Evolutionary conservation across 2,888 invertebrate genomes (phyloP), one percentile per base, ranked within the genome.

Genomic region (Perdita meconis): DNA sequence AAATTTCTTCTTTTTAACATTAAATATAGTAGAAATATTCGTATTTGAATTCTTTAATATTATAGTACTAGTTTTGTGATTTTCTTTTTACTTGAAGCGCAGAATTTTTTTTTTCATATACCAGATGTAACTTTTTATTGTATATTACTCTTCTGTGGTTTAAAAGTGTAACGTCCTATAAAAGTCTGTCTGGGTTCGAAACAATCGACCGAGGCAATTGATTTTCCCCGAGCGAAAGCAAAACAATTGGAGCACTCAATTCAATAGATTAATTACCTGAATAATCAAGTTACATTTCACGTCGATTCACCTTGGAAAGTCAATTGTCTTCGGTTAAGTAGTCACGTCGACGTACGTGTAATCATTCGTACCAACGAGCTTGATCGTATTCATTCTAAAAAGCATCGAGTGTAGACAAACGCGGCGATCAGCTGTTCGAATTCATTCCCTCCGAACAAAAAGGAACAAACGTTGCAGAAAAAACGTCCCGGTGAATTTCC

Each of bases 281-380:
- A 8, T 12, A 16, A 47, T 57, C 34, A 2, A 56, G 34, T 24
- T 36, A 63, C 24, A 13, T 51, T 38, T 26, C 13, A 2, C 47
- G 42, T n/a, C 36, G n/a, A n/a, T 13, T 10, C 12, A 36, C 10
- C 53, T n/a, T 68, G 56, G 64, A 83, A 64, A 72, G 75, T 81
- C 78, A 66, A 57, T 83, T 81, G 68, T 68, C 76, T 26, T 42
- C 22, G 81, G 59, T 19, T 36, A 50, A 50, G 61, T 65, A 60
- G 38, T 56, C 77, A 78, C 78, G 83, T 84, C 75, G 38, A 80
- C 56, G 81, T 85, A 79, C 79, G 84, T 87, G 83, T 66, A 80
- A 78, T 79, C 75, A 80, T 80, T 81, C 77, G 64, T 68, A 70
- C 83, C 86, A 82, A 78, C 81, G 84, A 87, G 87, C 84, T 88